Base-by-base conservation (phyloP, 2,797 vertebrate species). In the Argya squamiceps region DNA sequence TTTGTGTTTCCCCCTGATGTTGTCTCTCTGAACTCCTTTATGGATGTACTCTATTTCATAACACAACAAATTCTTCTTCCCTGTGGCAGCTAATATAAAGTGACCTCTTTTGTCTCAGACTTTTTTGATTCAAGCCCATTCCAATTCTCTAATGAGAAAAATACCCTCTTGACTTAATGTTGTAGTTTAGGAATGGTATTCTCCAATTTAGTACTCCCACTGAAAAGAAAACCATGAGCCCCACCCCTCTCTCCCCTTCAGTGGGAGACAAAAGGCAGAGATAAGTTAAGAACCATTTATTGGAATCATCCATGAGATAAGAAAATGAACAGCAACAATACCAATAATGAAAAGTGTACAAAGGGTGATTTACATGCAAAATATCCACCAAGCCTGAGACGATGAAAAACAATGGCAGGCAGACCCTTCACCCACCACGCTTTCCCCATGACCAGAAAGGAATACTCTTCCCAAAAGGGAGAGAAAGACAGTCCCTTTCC, bases 361-460 rank as follows among this genome's bases (percentile, higher is more conserved):
- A 56, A 63, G 20, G 11, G 6, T 63, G 32, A 50, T 76, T 37
- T 63, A 30, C 3, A 5, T 29, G 15, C 23, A 39, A 63, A 70
- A 63, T 58, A 4, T 30, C 26, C 43, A 22, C 17, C 36, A 30
- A 34, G 43, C 49, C 43, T 21, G 6, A 32, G 43, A 49, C 23
- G 30, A 26, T 22, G 64, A 26, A 56, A 47, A 69, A 37, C 23
- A 56, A 5, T 26, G 20, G 23, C 29, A 37, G 32, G 15, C 13
- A 49, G 70, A 30, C 24, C 8, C 23, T 83, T 24, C 2, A 47
- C 11, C 16, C n/a, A 24, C 36, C 49, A 29, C 0, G 0, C 27
- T 69, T 63, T 44, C 20, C 27, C 22, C 14, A 6, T 5, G 27
- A 44, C 14, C 1, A 2, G 32, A 50, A 56, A 56, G 4, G 23